Percentiles rank a stretch among this genome's conserved stretches.
Evolutionary conservation across 2,797 vertebrate species (phyloP).

Genomic region (Iguana delicatissima): DNA sequence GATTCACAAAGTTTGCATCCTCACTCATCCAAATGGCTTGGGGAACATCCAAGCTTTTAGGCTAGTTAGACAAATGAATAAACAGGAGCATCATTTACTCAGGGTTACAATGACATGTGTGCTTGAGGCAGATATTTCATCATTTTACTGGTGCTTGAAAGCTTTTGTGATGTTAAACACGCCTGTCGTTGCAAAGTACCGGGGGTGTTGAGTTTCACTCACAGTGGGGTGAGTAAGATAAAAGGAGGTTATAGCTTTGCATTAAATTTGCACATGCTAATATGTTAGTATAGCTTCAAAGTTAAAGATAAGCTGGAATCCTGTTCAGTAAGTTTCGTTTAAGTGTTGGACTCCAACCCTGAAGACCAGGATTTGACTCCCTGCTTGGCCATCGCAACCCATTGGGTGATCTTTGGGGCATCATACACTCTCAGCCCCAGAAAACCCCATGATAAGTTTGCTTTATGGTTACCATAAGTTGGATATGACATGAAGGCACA

Average conservation of each 20-base stretch:
- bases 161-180: not conserved
- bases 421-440: too few relatives aligned
- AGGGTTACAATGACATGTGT: slow-evolving; percentile 23
- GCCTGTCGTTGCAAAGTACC: not conserved
- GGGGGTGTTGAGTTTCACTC: not conserved
- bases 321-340: too few relatives aligned
- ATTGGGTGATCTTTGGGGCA: too few relatives aligned
- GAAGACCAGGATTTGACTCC: too few relatives aligned
- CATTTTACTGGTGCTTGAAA: not conserved
- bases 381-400: too few relatives aligned
- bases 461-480: too few relatives aligned
- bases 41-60: not conserved
- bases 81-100: slow-evolving; percentile 1
- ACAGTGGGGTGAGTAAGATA: not conserved
- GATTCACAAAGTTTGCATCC: slow-evolving; percentile 7
- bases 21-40: slow-evolving; percentile 16
- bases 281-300: not conserved
- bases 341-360: too few relatives aligned
- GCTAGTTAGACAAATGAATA: not conserved
- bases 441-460: too few relatives aligned
- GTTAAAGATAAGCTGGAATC: too few relatives aligned
- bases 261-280: not conserved
- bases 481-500: too few relatives aligned
- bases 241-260: not conserved
- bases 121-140: not conserved